Conservation (phyloP, 2,113 vertebrate species). For the Cochlearius cochlearius region DNA sequence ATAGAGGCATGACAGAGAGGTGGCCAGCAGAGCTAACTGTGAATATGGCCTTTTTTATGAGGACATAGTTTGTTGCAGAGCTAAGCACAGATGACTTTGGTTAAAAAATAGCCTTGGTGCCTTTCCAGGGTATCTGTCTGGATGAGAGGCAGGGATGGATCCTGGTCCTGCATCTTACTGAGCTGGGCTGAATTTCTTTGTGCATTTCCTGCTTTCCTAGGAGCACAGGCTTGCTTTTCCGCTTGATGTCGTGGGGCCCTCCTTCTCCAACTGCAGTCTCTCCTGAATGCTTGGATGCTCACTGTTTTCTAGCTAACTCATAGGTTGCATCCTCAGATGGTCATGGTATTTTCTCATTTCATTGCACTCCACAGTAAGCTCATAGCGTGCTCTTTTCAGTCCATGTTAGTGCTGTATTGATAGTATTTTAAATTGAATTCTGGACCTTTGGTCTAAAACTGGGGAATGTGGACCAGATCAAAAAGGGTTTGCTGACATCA, state of each 20-base stretch:
- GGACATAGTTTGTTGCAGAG: neutral
- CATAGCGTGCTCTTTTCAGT: neutral
- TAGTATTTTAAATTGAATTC: slow-evolving; percentile 20
- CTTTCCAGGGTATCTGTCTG: neutral
- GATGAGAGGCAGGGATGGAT: neutral
- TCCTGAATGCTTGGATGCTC: neutral
- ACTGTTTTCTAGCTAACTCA: neutral
- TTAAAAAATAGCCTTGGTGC: neutral
- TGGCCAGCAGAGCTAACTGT: neutral
- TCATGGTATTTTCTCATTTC: neutral
- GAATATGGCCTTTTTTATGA: neutral
- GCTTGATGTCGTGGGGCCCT: neutral
- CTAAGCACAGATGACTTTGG: neutral
- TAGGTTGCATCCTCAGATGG: neutral
- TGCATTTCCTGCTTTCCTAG: neutral
- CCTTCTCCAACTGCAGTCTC: accelerated
- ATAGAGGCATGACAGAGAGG: neutral
- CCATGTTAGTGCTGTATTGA: neutral
- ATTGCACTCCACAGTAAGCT: neutral
- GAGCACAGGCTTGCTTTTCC: neutral
- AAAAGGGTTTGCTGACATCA: neutral
- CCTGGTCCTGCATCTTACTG: neutral
- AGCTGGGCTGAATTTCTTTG: neutral
- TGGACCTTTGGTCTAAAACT: neutral
- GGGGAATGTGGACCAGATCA: neutral